These are phyloP conservation scores for Kobus ellipsiprymnus DNA, from an alignment of 2,113 vertebrate genomes.

Conservation along the genomic window DNA sequence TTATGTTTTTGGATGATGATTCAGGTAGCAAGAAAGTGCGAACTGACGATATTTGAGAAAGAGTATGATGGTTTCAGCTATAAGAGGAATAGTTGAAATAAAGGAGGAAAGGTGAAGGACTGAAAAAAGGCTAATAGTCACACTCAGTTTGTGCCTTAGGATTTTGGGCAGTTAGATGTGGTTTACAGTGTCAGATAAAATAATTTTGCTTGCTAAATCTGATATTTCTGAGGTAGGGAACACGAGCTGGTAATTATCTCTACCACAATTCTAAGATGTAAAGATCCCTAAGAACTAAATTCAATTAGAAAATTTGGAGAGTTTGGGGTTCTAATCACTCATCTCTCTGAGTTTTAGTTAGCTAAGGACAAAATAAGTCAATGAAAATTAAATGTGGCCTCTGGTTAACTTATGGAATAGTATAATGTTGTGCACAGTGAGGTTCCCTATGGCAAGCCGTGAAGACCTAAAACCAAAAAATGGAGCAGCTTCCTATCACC, in stretches of 20 bases:
- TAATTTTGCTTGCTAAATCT: not conserved
- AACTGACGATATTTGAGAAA: not conserved
- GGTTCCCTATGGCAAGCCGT: not conserved
- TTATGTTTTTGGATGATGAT: not conserved
- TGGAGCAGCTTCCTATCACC: accelerated
- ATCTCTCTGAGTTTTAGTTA: not conserved
- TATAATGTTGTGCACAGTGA: not conserved
- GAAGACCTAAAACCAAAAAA: not conserved
- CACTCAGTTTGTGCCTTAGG: not conserved
- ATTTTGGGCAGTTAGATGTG: not conserved
- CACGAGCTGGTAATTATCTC: not conserved
- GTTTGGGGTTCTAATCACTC: not conserved
- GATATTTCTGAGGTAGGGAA: not conserved
- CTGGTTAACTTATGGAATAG: not conserved
- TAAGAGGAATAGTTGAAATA: not conserved
- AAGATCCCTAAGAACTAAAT: not conserved
- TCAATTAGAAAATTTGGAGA: not conserved
- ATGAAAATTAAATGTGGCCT: not conserved
- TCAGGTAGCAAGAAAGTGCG: not conserved
- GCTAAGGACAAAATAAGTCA: not conserved
- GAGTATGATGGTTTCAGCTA: not conserved
- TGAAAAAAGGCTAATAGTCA: not conserved
- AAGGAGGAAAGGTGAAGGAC: not conserved
- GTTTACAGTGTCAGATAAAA: not conserved
- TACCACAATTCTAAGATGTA: not conserved